phyloP scores from a whole-genome alignment of 2,113 vertebrate species.

The Otolemur garnettii region DNA sequence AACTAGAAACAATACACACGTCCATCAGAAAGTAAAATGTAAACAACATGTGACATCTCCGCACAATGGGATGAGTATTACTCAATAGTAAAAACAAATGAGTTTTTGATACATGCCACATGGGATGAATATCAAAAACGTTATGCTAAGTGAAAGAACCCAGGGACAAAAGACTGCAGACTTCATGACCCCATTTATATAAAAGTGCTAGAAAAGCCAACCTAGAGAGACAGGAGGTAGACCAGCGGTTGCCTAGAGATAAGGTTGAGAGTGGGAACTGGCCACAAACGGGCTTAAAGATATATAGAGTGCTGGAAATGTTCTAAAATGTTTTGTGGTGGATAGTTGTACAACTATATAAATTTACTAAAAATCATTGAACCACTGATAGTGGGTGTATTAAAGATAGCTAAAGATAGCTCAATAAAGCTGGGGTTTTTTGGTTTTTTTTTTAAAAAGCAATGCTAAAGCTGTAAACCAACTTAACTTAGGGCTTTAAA shows the following conservation, averaged over 20 bases:
- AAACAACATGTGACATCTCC: not conserved
- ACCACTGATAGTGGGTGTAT: not conserved
- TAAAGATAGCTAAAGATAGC: not conserved
- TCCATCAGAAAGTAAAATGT: not conserved
- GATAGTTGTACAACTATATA: not conserved
- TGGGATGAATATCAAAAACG: not conserved
- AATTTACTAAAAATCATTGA: not conserved
- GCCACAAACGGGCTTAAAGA: not conserved
- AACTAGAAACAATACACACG: not conserved
- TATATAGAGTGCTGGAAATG: not conserved
- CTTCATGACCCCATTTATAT: not conserved
- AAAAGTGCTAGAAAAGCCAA: conserved; percentile 4
- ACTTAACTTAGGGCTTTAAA: not conserved
- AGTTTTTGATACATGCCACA: not conserved
- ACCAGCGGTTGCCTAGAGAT: not conserved
- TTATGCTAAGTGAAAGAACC: not conserved
- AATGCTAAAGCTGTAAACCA: not conserved
- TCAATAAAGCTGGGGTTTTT: conserved; percentile 18
- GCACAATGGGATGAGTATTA: not conserved
- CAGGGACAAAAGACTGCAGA: not conserved
- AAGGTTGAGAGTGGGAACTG: not conserved
- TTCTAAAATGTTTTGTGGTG: not conserved
- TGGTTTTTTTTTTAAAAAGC: not conserved
- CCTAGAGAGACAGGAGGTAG: not conserved
- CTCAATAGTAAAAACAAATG: not conserved